A percentile compares a stretch with the other conserved stretches of the same genome.
These are phyloP conservation scores for Andricus quercusramuli DNA, from an alignment of 2,888 invertebrate species.

Conservation along the genomic window DNA sequence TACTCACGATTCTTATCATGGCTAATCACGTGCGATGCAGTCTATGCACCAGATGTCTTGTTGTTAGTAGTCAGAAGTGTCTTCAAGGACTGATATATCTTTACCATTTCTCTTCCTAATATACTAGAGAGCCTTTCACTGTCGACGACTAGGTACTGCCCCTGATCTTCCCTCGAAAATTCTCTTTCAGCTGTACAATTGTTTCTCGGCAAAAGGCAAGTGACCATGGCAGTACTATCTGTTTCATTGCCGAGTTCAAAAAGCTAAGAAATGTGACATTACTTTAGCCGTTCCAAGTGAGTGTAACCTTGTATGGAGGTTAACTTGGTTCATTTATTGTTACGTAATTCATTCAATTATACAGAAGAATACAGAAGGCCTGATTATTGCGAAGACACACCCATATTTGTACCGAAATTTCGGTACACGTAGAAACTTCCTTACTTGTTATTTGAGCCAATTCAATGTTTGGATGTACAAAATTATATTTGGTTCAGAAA, in stretches of 20 bases:
- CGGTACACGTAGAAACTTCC: too few relatives aligned
- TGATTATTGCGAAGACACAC: too few relatives aligned
- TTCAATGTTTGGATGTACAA: too few relatives aligned
- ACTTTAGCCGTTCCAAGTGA: constrained; percentile 41
- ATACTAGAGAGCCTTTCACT: constrained; percentile 76
- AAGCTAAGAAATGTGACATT: constrained; percentile 42
- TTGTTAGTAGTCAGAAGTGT: constrained; percentile 61
- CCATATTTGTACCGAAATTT: too few relatives aligned
- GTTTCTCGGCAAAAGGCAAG: constrained; percentile 54
- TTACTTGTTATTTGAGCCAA: too few relatives aligned
- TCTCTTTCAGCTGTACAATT: constrained; percentile 56
- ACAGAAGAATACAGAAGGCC: too few relatives aligned
- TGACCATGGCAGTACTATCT: constrained; percentile 23
- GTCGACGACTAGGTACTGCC: constrained; percentile 67
- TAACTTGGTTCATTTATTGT: neutral
- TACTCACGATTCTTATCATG: constrained; percentile 72
- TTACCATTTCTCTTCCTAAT: constrained; percentile 75
- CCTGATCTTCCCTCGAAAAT: constrained; percentile 57
- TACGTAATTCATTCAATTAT: neutral
- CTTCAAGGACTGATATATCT: constrained; percentile 75
- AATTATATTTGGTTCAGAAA: too few relatives aligned
- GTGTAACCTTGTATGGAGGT: neutral
- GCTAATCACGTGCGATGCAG: constrained; percentile 57
- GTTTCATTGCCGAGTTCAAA: neutral
- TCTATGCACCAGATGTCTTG: constrained; percentile 48